These are phyloP conservation scores for Uromys caudimaculatus DNA, from an alignment of 2,797 vertebrate species.

Conservation along the genomic window DNA sequence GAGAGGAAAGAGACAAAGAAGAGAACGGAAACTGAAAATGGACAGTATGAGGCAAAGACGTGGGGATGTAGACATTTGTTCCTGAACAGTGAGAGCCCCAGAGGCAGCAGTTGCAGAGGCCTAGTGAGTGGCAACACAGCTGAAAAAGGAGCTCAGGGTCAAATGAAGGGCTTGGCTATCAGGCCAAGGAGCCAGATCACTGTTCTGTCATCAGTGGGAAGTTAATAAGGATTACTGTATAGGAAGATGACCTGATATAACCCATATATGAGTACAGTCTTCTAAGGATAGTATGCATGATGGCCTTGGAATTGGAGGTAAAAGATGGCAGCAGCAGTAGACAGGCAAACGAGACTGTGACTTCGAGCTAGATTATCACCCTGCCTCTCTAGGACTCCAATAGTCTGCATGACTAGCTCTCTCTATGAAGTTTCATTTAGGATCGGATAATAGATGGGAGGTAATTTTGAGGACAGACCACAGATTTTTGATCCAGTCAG, in stretches of 20 bases:
- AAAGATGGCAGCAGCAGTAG: neutral
- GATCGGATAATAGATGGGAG: neutral
- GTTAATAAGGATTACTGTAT: constrained; percentile 7
- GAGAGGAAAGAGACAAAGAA: neutral
- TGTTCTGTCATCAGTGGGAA: neutral
- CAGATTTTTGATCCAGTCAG: constrained; percentile 30
- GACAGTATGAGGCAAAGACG: constrained; percentile 44
- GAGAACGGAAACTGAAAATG: constrained; percentile 34
- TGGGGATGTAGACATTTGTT: neutral
- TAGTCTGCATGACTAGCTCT: neutral
- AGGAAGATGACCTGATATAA: constrained; percentile 16
- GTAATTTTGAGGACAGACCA: constrained; percentile 39
- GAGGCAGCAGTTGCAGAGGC: neutral
- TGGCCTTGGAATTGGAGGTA: constrained; percentile 1
- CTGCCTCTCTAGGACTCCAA: neutral
- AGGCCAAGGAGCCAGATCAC: constrained; percentile 2
- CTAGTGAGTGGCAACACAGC: neutral
- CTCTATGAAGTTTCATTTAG: constrained; percentile 44
- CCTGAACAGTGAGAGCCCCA: neutral
- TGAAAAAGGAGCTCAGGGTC: neutral
- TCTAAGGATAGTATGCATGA: neutral
- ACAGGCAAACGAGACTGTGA: neutral
- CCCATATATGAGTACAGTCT: constrained; percentile 53
- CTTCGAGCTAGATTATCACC: constrained; percentile 46
- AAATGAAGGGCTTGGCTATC: constrained; percentile 2